Evolutionary conservation across 1,140 invertebrate species (phyloP), one percentile per base, ranked within the genome.

Genomic region (Drosophila sproati): DNA sequence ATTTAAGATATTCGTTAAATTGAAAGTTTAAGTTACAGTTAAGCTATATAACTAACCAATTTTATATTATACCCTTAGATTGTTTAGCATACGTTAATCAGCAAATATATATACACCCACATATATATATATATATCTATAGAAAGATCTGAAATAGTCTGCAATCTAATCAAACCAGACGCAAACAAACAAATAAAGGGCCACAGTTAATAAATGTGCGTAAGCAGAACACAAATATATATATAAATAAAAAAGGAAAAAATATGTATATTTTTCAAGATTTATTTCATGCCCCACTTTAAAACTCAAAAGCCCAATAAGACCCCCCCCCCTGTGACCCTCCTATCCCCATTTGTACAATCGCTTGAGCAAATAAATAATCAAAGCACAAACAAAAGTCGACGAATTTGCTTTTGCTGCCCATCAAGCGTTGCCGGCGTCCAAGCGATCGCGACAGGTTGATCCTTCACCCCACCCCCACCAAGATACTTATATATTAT

Each of bases 241-340:
- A 5, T 56, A 56, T 56, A 57, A 48, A 10, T 8, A 10, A n/a
- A n/a, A 41, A n/a, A n/a, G 5, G 5, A 41, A 41, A 35, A 34
- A 43, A 32, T 43, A 45, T 43, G 20, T 6, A 37, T 39, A 57
- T 20, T 20, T 59, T 45, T 48, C 35, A 61, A 56, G 70, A 88
- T 87, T 77, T 72, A 80, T 88, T 77, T 80, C 78, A 80, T 85
- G 76, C 67, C 52, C 64, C 55, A 50, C 29, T 52, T 56, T 35
- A 28, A 43, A 77, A 28, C 5, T 32, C 20, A 52, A 74, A 54
- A 55, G 31, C 66, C 57, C 52, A 56, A 31, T 60, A 56, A 67
- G 20, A 47, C 56, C n/a, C 37, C 1, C n/a, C 37, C 2, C n/a
- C n/a, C 5, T 8, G 41, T 34, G 29, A 10, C 31, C 51, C 28